A percentile compares a stretch with the other conserved stretches of the same genome.
Conservation (phyloP, 1,140 invertebrate species). For the Aphaenogaster ashmeadi region DNA sequence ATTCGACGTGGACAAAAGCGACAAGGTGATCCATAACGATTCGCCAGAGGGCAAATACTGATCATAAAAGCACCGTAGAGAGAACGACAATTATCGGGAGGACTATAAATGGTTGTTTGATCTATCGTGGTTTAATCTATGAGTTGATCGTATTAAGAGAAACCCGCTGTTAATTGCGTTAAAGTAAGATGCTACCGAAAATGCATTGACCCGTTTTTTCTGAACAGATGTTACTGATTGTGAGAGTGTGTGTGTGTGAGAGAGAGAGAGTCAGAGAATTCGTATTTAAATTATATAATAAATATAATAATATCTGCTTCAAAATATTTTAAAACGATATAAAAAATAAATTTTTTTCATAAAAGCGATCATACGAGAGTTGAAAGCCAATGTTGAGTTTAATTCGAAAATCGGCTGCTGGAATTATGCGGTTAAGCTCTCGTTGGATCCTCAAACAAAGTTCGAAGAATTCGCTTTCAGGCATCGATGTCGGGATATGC, state of each 20-base stretch:
- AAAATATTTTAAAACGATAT: background rate
- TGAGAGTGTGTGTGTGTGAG: background rate
- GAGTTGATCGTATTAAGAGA: conserved; percentile 8
- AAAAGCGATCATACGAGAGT: background rate
- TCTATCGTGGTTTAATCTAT: background rate
- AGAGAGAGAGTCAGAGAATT: background rate
- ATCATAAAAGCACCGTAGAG: background rate
- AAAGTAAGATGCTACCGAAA: background rate
- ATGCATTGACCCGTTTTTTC: background rate
- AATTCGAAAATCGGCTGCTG: background rate
- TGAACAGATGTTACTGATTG: background rate
- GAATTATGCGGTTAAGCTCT: conserved; percentile 21
- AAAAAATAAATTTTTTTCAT: background rate
- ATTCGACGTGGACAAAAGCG: conserved; percentile 26
- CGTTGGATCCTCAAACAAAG: conserved; percentile 27
- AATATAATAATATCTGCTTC: background rate
- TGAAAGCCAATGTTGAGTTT: background rate
- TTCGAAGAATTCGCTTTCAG: conserved; percentile 3
- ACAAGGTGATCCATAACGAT: conserved; percentile 33
- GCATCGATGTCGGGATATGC: conserved; percentile 5
- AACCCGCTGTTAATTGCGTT: background rate
- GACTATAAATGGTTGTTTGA: conserved; percentile 30
- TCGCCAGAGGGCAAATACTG: background rate
- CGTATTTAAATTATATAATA: background rate
- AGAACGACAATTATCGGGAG: conserved; percentile 1